These are phyloP conservation scores for Napeogenes inachia DNA, from an alignment of 2,888 invertebrate species.

Conservation along the genomic window DNA sequence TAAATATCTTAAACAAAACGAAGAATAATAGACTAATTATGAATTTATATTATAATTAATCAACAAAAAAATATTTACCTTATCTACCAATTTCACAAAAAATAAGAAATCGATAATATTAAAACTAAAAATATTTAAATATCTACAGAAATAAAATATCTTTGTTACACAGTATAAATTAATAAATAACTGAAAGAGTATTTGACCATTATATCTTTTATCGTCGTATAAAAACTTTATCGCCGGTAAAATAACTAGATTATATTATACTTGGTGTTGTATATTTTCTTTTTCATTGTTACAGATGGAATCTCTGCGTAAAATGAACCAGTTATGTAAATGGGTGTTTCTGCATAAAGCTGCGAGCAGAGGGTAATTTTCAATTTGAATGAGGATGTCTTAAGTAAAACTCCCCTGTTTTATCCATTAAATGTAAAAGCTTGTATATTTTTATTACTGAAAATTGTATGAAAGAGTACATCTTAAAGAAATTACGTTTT, in stretches of 20 bases:
- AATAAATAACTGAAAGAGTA: no score
- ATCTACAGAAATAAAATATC: no score
- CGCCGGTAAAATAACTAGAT: conserved; percentile 1
- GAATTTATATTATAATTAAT: no score
- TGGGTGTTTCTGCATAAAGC: conserved; percentile 52
- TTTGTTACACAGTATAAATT: no score
- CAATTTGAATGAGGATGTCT: conserved; percentile 20
- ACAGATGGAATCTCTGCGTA: conserved; percentile 51
- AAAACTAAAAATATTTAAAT: no score
- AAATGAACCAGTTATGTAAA: conserved; percentile 58
- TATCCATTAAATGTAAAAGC: conserved; percentile 35
- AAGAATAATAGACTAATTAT: no score
- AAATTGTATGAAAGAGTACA: conserved; percentile 52
- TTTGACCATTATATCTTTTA: no score
- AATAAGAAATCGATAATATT: no score
- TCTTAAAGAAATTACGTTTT: conserved; percentile 39
- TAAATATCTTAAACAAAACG: no score
- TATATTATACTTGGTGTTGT: background rate
- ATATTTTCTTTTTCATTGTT: conserved; percentile 47
- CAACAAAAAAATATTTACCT: no score
- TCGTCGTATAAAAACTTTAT: no score
- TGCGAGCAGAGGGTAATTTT: conserved; percentile 51
- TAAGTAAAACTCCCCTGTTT: conserved; percentile 17
- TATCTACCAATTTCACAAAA: no score
- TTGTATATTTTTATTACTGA: conserved; percentile 56